Evolutionary conservation across 2,888 invertebrate genomes (phyloP).

Genomic region (Dioctria linearis): DNA sequence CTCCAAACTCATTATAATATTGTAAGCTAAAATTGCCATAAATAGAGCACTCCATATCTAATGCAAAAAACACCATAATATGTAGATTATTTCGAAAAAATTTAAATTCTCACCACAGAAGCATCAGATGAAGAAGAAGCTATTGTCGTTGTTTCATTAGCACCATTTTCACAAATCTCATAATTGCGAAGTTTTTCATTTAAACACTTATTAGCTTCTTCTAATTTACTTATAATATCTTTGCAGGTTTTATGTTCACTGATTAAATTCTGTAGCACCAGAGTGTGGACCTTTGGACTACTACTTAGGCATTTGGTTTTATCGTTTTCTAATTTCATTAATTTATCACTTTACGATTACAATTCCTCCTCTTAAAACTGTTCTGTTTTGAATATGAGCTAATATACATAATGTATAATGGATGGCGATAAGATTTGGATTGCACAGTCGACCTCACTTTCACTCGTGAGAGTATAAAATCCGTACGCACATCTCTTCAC

Average conservation of each 20-base stretch:
- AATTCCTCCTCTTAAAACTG: too few relatives aligned
- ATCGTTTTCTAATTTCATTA: constrained; percentile 33
- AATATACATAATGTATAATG: too few relatives aligned
- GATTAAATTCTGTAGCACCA: too few relatives aligned
- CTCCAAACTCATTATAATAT: too few relatives aligned
- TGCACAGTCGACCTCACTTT: too few relatives aligned
- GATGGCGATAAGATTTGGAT: too few relatives aligned
- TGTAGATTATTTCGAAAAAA: background rate
- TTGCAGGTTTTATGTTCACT: constrained; percentile 19
- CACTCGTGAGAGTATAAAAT: too few relatives aligned
- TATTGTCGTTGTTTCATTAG: background rate
- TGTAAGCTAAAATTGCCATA: too few relatives aligned
- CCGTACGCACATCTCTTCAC: too few relatives aligned
- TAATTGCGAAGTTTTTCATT: constrained; percentile 9
- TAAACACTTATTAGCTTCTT: constrained; percentile 5
- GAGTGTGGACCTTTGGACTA: background rate
- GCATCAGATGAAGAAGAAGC: background rate
- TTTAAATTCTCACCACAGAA: background rate
- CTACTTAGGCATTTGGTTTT: background rate
- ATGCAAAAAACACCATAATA: too few relatives aligned
- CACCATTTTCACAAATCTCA: background rate
- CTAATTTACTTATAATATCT: constrained; percentile 26
- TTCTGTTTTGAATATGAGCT: too few relatives aligned
- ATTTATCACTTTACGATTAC: background rate
- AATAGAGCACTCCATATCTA: too few relatives aligned